phyloP scores from a whole-genome alignment of 1,140 invertebrate species.

The Theocolax elegans region DNA sequence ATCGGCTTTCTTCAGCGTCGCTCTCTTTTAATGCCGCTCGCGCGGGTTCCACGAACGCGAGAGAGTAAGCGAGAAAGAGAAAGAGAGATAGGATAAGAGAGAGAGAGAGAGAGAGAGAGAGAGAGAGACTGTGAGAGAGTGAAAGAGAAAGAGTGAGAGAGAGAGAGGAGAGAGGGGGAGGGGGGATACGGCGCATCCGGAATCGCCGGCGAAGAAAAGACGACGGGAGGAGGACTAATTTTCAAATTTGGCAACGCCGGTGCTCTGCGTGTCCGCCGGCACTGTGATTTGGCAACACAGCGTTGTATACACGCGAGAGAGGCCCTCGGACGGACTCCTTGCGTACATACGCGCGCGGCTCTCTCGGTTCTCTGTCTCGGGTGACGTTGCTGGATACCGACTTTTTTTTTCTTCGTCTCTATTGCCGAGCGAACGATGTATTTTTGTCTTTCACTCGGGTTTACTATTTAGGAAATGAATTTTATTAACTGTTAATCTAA shows the following conservation, averaged over 20 bases:
- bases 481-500: too few species aligned
- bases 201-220: conserved; percentile 24
- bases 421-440: too few species aligned
- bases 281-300: conserved; percentile 40
- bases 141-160: conserved; percentile 8
- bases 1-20: conserved; percentile 31
- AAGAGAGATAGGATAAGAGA: neutral
- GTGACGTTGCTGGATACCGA: too few species aligned
- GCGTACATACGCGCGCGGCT: too few species aligned
- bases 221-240: conserved; percentile 33
- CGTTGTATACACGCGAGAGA: conserved; percentile 1
- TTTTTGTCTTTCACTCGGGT: too few species aligned
- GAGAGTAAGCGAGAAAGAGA: neutral
- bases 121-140: neutral
- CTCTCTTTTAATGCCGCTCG: conserved; percentile 36
- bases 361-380: too few species aligned
- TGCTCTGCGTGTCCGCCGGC: too few species aligned
- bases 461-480: too few species aligned
- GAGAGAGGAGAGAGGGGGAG: neutral
- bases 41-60: conserved; percentile 36
- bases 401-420: neutral
- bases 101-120: neutral
- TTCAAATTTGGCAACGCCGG: conserved; percentile 44
- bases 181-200: conserved; percentile 20
- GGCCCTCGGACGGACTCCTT: neutral